Conservation (phyloP, 1,140 invertebrate species). For the Solen grandis region DNA sequence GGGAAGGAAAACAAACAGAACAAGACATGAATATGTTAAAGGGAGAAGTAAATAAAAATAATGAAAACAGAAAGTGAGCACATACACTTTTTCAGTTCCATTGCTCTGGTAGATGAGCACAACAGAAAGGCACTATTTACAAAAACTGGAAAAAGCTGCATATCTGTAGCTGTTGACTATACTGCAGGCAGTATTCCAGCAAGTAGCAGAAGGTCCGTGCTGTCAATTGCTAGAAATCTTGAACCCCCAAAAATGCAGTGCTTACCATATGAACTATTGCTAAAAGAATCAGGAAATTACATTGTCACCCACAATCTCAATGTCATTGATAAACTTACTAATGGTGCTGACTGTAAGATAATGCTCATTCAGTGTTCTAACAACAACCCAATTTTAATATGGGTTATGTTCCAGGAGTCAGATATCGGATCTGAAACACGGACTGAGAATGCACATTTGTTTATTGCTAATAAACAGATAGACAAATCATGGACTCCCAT, state of each 20-base stretch:
- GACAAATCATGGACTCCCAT: constrained; percentile 41
- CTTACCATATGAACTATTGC: not conserved
- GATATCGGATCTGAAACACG: constrained; percentile 1
- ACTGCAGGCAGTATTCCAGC: constrained; percentile 1
- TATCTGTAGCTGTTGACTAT: constrained; percentile 12
- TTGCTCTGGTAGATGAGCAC: constrained; percentile 39
- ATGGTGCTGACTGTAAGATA: constrained; percentile 33
- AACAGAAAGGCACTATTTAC: not conserved
- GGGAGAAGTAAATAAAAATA: not conserved
- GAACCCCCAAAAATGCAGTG: constrained; percentile 50
- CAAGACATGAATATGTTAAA: constrained; percentile 7
- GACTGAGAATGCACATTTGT: not conserved
- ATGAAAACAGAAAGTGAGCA: not conserved
- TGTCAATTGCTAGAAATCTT: constrained; percentile 10
- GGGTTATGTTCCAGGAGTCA: constrained; percentile 27
- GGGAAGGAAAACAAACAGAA: constrained; percentile 30
- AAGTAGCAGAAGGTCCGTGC: constrained; percentile 5
- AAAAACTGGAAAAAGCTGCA: not conserved
- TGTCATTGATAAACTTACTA: constrained; percentile 41
- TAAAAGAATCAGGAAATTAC: constrained; percentile 9
- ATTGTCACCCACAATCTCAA: constrained; percentile 31
- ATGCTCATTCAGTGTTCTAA: not conserved
- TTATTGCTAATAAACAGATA: not conserved
- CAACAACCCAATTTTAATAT: constrained; percentile 2
- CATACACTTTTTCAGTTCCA: constrained; percentile 42